phyloP scores from a whole-genome alignment of 2,797 vertebrate genomes.

The Falco berigora region DNA sequence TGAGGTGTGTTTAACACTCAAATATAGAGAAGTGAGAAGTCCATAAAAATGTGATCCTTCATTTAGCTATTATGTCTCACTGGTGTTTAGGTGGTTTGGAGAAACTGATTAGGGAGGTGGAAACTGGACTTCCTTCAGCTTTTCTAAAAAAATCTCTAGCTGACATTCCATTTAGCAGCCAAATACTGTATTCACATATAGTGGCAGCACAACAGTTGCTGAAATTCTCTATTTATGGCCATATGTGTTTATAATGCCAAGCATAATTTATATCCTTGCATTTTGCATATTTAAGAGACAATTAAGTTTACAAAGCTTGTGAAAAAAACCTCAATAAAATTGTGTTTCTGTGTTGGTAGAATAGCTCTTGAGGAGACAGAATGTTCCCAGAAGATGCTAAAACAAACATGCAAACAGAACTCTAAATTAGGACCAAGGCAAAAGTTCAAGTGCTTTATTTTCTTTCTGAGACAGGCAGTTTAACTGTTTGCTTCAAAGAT shows the following conservation, averaged over 20 bases:
- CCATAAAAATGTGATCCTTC: background rate
- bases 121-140: background rate
- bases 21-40: background rate
- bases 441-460: conserved; percentile 60
- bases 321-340: background rate
- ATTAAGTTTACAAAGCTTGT: background rate
- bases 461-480: conserved; percentile 30
- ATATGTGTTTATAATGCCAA: background rate
- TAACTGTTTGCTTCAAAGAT: conserved; percentile 45
- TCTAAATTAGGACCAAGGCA: conserved; percentile 57
- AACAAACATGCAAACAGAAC: conserved; percentile 54
- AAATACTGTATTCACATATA: background rate
- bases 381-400: conserved; percentile 65
- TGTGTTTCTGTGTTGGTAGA: conserved; percentile 39
- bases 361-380: conserved; percentile 55
- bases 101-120: background rate
- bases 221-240: background rate
- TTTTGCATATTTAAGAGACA: conserved; percentile 16
- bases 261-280: background rate
- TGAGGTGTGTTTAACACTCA: background rate
- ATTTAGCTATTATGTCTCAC: background rate
- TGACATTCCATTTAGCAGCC: background rate
- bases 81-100: background rate
- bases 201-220: background rate
- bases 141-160: background rate